Conservation (phyloP, 2,797 vertebrate genomes). For the Bucorvus abyssinicus region DNA sequence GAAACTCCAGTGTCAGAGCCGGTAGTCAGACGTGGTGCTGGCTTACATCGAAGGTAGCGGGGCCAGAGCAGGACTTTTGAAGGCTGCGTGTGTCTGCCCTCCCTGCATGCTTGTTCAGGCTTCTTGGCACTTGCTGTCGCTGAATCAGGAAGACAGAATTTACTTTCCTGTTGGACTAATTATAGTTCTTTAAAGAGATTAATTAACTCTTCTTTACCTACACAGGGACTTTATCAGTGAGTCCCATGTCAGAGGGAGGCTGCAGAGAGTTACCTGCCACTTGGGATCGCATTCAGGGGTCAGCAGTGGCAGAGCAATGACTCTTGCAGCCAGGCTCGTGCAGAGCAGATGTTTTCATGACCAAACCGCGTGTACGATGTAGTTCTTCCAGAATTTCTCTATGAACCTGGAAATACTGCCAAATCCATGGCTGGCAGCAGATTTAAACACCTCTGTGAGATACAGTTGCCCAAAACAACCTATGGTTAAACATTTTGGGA, state of each 20-base stretch:
- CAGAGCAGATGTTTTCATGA: background rate
- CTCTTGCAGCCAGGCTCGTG: background rate
- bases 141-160: background rate
- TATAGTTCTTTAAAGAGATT: slow-evolving; percentile 12
- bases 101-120: background rate
- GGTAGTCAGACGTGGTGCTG: background rate
- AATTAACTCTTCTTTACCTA: background rate
- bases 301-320: background rate
- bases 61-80: background rate
- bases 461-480: background rate
- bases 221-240: background rate
- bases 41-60: fast-evolving
- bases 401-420: background rate
- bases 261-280: background rate
- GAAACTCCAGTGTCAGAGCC: background rate
- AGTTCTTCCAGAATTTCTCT: background rate
- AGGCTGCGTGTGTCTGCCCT: background rate
- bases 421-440: background rate
- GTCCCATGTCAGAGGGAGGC: background rate
- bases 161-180: background rate
- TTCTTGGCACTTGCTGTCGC: background rate
- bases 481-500: background rate
- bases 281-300: background rate
- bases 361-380: fast-evolving
- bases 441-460: background rate